Conservation (phyloP, 1,140 invertebrate genomes). For the Hetaerina americana region DNA sequence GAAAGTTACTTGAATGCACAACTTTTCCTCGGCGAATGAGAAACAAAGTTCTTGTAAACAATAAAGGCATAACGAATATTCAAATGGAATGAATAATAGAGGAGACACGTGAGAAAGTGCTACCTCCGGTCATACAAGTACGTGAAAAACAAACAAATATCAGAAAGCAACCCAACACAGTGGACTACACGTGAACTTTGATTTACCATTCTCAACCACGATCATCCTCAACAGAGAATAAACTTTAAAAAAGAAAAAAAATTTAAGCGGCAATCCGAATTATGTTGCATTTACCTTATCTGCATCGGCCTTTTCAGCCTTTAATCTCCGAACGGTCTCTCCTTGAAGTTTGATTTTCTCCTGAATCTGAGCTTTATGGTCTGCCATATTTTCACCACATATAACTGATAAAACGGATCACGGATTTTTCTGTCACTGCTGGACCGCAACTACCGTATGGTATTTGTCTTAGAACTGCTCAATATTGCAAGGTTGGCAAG, state of each 20-base stretch:
- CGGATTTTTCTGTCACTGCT: no score
- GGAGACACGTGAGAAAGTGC: neutral
- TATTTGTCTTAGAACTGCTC: no score
- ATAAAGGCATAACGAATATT: neutral
- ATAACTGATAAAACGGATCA: no score
- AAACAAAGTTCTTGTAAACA: neutral
- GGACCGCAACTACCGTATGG: no score
- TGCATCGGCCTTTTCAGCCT: neutral
- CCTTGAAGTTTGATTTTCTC: neutral
- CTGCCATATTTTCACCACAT: neutral
- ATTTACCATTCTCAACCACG: neutral
- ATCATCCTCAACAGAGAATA: neutral
- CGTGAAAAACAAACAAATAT: neutral
- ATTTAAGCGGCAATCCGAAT: neutral
- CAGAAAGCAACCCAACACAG: neutral
- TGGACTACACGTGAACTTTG: no score
- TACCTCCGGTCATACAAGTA: neutral
- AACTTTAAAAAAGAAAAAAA: neutral
- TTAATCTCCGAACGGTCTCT: neutral
- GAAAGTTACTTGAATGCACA: neutral
- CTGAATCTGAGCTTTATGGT: neutral
- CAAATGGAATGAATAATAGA: neutral
- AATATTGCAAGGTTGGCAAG: no score
- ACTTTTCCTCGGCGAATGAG: neutral
- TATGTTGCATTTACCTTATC: neutral